phyloP scores from a whole-genome alignment of 1,140 invertebrate species.

The Tenebrio molitor region DNA sequence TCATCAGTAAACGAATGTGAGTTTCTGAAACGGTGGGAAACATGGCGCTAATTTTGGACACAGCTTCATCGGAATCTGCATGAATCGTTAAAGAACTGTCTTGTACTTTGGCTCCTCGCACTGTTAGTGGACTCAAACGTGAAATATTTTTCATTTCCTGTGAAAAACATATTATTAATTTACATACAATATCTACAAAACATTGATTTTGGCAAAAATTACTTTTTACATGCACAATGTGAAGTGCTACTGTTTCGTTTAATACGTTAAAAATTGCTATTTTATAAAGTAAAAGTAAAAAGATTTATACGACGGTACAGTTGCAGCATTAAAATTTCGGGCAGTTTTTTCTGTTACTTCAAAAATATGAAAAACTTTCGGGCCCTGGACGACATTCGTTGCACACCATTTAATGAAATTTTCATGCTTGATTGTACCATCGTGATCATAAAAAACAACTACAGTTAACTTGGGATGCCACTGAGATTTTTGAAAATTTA shows the following conservation, averaged over 20 bases:
- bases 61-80: slow-evolving; percentile 78
- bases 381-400: too few species aligned
- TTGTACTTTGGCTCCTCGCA: slow-evolving; percentile 72
- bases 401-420: too few species aligned
- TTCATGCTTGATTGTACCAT: too few species aligned
- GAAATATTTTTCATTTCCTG: slow-evolving; percentile 62
- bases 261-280: too few species aligned
- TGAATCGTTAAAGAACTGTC: slow-evolving; percentile 75
- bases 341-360: too few species aligned
- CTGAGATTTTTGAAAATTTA: too few species aligned
- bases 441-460: too few species aligned
- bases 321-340: too few species aligned
- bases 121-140: slow-evolving; percentile 64
- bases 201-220: neutral
- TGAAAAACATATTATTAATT: slow-evolving; percentile 56
- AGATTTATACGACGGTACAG: too few species aligned
- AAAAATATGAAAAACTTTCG: too few species aligned
- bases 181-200: neutral
- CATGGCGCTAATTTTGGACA: slow-evolving; percentile 89
- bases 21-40: slow-evolving; percentile 92
- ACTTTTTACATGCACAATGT: neutral
- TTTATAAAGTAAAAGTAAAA: too few species aligned
- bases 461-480: too few species aligned
- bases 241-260: neutral
- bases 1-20: slow-evolving; percentile 87